Evolutionary conservation across 2,797 vertebrate genomes (phyloP).

Genomic region (Rhinogobio ventralis): DNA sequence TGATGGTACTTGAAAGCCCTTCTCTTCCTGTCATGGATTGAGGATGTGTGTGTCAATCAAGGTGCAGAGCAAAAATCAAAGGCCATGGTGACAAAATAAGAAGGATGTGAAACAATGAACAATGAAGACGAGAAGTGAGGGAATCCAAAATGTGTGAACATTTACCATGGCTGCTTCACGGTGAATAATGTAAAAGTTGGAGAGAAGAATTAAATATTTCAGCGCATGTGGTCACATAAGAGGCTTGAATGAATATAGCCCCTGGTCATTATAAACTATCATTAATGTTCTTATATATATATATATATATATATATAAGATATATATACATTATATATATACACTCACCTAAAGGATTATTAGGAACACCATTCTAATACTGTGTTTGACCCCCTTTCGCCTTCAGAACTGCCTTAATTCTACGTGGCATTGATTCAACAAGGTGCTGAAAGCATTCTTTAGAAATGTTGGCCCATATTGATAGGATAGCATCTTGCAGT

Average conservation of each 20-base stretch:
- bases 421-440: no score
- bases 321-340: no score
- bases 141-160: not conserved
- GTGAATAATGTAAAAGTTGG: conserved; percentile 11
- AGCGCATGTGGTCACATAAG: not conserved
- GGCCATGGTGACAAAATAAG: conserved; percentile 16
- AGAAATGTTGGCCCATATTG: no score
- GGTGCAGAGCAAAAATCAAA: conserved; percentile 19
- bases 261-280: no score
- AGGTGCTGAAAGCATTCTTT: no score
- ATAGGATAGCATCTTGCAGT: no score
- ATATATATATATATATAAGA: no score
- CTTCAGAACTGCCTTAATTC: no score
- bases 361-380: no score
- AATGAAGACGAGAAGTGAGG: not conserved
- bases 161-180: not conserved
- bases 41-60: conserved; percentile 55
- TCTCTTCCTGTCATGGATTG: conserved; percentile 49
- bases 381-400: no score
- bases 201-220: not conserved
- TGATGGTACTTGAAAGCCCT: conserved; percentile 53
- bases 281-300: no score
- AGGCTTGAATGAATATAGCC: conserved; percentile 7
- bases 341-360: no score
- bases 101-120: conserved; percentile 5